Percentiles rank a stretch among this genome's conserved stretches.
These are phyloP conservation scores for Drosophila monieri DNA, from an alignment of 2,888 invertebrate genomes.

Conservation along the genomic window DNA sequence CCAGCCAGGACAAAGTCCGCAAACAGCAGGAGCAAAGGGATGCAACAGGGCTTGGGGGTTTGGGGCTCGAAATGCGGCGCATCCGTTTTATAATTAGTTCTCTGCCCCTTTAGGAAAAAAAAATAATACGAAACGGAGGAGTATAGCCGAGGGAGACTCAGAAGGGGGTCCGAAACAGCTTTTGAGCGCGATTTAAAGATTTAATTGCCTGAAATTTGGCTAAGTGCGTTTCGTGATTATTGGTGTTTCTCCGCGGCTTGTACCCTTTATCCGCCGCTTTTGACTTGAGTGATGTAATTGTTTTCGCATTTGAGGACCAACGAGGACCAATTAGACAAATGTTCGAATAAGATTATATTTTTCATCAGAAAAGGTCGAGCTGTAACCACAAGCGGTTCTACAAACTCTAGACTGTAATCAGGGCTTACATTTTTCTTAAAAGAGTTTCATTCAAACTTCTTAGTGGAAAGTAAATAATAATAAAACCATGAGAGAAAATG, in stretches of 20 bases:
- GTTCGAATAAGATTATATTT: constrained; percentile 13
- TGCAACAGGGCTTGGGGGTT: constrained; percentile 1
- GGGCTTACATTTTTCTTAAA: background rate
- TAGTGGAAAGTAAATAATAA: background rate
- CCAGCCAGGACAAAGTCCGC: constrained; percentile 10
- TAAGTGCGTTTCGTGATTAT: constrained; percentile 62
- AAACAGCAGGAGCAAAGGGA: constrained; percentile 11
- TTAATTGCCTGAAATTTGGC: constrained; percentile 74
- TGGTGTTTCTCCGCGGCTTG: constrained; percentile 29
- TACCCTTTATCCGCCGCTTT: constrained; percentile 19
- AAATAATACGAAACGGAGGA: background rate
- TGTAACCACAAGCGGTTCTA: background rate
- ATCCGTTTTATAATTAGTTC: constrained; percentile 81
- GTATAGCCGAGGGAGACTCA: constrained; percentile 17
- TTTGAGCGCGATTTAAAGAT: constrained; percentile 79
- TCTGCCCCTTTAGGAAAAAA: constrained; percentile 34
- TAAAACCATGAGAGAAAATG: too few species aligned
- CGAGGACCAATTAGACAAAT: constrained; percentile 38
- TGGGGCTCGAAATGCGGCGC: constrained; percentile 49
- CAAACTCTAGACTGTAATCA: background rate
- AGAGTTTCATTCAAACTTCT: constrained; percentile 1
- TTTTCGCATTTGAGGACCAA: constrained; percentile 52
- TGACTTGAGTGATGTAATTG: constrained; percentile 68
- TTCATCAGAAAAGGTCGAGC: constrained; percentile 14
- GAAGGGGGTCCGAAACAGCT: constrained; percentile 51